Conservation (phyloP, 2,113 vertebrate genomes). For the Puffinus mauretanicus region DNA sequence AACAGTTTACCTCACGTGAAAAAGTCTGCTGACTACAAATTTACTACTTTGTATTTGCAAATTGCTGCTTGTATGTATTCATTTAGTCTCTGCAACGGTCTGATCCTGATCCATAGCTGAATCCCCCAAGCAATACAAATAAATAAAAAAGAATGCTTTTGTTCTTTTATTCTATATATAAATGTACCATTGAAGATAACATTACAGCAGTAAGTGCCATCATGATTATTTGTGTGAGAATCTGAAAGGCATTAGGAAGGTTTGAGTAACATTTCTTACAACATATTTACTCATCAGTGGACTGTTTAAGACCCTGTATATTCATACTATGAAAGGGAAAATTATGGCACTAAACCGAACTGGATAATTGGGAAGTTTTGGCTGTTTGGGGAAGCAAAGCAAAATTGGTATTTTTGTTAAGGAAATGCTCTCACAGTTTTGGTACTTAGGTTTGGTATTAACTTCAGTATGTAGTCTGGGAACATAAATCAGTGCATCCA, state of each 20-base stretch:
- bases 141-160: not conserved
- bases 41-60: accelerated
- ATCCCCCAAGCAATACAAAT: not conserved
- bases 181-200: not conserved
- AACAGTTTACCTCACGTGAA: not conserved
- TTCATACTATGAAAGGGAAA: not conserved
- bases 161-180: not conserved
- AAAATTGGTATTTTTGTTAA: constrained; percentile 16
- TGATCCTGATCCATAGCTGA: not conserved
- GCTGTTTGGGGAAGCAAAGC: not conserved
- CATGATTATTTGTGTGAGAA: not conserved
- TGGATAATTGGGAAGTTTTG: not conserved
- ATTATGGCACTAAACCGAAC: not conserved
- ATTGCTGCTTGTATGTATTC: not conserved
- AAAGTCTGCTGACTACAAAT: not conserved
- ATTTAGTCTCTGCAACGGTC: not conserved
- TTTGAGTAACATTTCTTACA: not conserved
- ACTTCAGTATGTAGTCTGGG: not conserved
- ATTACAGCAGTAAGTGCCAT: not conserved
- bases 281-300: not conserved
- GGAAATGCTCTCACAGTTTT: constrained; percentile 6
- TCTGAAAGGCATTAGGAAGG: not conserved
- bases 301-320: not conserved
- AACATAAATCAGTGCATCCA: not conserved
- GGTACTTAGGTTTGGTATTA: constrained; percentile 6